These are phyloP conservation scores for Trichogramma dendrolimi DNA, from an alignment of 2,888 invertebrate species.

Conservation along the genomic window DNA sequence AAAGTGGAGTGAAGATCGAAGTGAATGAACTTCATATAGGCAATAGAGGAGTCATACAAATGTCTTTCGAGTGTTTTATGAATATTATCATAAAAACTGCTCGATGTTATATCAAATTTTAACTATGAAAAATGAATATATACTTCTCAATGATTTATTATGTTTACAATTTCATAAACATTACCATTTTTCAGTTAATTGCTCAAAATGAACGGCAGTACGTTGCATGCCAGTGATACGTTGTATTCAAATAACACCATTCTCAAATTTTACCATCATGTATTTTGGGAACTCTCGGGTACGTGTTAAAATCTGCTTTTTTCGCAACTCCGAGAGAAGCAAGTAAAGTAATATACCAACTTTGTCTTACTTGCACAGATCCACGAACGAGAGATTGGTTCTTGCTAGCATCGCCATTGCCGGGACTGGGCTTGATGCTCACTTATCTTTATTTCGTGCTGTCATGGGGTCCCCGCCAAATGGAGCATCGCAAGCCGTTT, in stretches of 20 bases:
- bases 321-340: background rate
- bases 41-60: too few species aligned
- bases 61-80: too few species aligned
- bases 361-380: slow-evolving; percentile 54
- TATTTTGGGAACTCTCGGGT: slow-evolving; percentile 68
- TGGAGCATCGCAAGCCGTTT: slow-evolving; percentile 82
- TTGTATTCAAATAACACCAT: slow-evolving; percentile 60
- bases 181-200: slow-evolving; percentile 21
- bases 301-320: slow-evolving; percentile 34
- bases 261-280: slow-evolving; percentile 60
- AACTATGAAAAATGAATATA: too few species aligned
- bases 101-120: too few species aligned
- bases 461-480: slow-evolving; percentile 78
- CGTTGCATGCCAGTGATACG: slow-evolving; percentile 39
- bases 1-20: too few species aligned
- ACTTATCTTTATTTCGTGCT: slow-evolving; percentile 70
- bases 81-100: too few species aligned
- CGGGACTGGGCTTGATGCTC: slow-evolving; percentile 63
- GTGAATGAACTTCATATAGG: too few species aligned
- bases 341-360: background rate
- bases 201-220: slow-evolving; percentile 44
- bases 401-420: slow-evolving; percentile 67
- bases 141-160: too few species aligned
- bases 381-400: slow-evolving; percentile 71
- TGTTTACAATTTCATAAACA: background rate